Base-by-base conservation (phyloP, 2,888 invertebrate genomes). In the Lacanobia oleracea region DNA sequence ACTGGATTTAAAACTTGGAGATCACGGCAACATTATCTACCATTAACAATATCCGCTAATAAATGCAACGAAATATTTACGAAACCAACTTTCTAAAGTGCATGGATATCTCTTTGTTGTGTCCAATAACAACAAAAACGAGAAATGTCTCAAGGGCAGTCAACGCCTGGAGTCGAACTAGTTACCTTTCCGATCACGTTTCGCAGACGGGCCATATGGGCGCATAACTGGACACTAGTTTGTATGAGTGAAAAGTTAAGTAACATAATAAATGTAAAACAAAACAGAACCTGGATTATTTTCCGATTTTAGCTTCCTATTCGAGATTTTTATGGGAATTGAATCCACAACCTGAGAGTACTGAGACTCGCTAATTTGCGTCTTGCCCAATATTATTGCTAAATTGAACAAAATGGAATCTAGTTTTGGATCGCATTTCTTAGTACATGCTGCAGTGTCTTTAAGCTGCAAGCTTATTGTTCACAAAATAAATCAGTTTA, bases 131-230 rank as follows among this genome's bases (percentile, higher is more conserved):
- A 69, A 76, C 14, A 73, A 73, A 27, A 66, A 61, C 43, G 9
- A n/a, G 62, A 63, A 77, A 56, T 61, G 71, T 71, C 66, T 71
- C 77, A 77, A 81, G 81, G 81, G 72, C n/a, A 18, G 60, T 23
- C 16, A 1, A 1, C 48, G 27, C 18, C 54, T 21, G 66, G 53
- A 10, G 18, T 50, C 56, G 33, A 71, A 71, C 68, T 81, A 23
- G 43, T 81, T 71, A 43, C n/a, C 23, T 67, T 81, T 70, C 53
- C 62, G 33, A 45, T 68, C 81, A 81, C 81, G 81, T 77, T 16
- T 18, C 10, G 48, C 56, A 27, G 40, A 48, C 48, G 72, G 51
- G 40, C 50, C 50, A 1, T 56, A 37, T 37, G n/a, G 33, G 0
- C 14, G 37, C 7, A 16, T 68, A 65, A 63, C 65, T 70, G 62